Evolutionary conservation across 2,888 invertebrate species (phyloP).

Genomic region (Tholera decimalis): DNA sequence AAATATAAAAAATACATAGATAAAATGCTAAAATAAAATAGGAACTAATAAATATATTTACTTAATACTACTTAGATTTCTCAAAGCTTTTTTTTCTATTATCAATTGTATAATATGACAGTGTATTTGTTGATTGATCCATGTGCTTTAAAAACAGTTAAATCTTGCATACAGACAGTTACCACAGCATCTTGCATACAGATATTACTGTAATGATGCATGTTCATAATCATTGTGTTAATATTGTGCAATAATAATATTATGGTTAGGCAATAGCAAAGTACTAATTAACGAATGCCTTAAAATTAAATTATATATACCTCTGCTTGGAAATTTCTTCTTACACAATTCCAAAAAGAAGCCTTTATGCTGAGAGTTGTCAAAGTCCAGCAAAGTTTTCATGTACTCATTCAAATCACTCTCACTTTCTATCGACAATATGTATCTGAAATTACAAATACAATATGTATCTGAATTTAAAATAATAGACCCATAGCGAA

Average conservation of each 20-base stretch:
- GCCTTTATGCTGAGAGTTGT: conserved; percentile 92
- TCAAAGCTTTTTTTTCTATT: too few species aligned
- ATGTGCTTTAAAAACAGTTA: too few species aligned
- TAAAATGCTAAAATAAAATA: too few species aligned
- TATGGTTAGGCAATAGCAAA: not conserved
- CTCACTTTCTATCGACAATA: conserved; percentile 93
- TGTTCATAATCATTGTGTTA: conserved; percentile 5
- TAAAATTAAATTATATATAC: conserved; percentile 60
- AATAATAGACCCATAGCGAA: not conserved
- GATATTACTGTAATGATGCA: not conserved
- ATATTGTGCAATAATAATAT: conserved; percentile 47
- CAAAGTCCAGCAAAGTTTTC: conserved; percentile 93
- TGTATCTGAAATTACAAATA: conserved; percentile 91
- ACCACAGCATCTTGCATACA: too few species aligned
- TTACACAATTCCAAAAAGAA: conserved; percentile 93
- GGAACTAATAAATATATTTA: too few species aligned
- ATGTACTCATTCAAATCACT: conserved; percentile 95
- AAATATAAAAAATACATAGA: too few species aligned
- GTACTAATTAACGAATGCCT: not conserved
- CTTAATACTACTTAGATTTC: too few species aligned
- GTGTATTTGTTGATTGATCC: too few species aligned
- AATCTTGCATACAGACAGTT: too few species aligned
- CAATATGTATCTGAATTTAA: conserved; percentile 4
- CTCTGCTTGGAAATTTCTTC: conserved; percentile 86
- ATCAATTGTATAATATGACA: too few species aligned